These are phyloP conservation scores for Paramormyrops hopkinsi DNA, from an alignment of 2,797 vertebrate species.

Conservation along the genomic window DNA sequence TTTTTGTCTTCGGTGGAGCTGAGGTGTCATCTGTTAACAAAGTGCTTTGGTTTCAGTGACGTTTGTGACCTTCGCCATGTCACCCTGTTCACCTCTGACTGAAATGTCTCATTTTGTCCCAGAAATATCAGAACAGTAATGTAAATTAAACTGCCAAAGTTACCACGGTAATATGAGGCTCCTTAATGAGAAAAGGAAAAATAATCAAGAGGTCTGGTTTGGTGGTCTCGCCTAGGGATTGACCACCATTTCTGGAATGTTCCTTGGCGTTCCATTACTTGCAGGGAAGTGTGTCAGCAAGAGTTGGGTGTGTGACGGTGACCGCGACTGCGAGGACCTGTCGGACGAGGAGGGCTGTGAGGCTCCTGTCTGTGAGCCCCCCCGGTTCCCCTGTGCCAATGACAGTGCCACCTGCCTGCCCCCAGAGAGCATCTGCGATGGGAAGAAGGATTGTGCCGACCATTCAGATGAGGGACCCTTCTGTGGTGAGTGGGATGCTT, in stretches of 20 bases:
- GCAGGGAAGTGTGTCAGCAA: conserved; percentile 80
- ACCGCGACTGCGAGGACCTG: conserved; percentile 79
- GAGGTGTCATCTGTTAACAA: background rate
- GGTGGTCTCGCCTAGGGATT: background rate
- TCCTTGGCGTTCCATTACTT: conserved; percentile 12
- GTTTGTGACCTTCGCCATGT: background rate
- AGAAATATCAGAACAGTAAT: background rate
- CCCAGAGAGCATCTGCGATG: conserved; percentile 78
- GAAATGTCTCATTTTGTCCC: background rate
- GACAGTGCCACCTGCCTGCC: conserved; percentile 74
- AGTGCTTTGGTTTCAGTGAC: background rate
- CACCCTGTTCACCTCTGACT: background rate
- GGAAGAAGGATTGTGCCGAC: conserved; percentile 72
- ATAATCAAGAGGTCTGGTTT: background rate
- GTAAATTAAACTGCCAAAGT: background rate
- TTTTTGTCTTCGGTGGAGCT: background rate
- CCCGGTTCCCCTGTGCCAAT: conserved; percentile 75
- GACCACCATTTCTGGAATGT: background rate
- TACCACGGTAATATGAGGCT: background rate
- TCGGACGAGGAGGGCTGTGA: conserved; percentile 80
- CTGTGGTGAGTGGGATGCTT: conserved; percentile 59
- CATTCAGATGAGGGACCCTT: conserved; percentile 76
- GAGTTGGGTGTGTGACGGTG: conserved; percentile 79
- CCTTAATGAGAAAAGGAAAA: background rate
- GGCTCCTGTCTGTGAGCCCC: conserved; percentile 68